Percentiles rank a stretch among this genome's conserved stretches.
Conservation (phyloP, 1,140 invertebrate species). For the Tetraneura akinire region DNA sequence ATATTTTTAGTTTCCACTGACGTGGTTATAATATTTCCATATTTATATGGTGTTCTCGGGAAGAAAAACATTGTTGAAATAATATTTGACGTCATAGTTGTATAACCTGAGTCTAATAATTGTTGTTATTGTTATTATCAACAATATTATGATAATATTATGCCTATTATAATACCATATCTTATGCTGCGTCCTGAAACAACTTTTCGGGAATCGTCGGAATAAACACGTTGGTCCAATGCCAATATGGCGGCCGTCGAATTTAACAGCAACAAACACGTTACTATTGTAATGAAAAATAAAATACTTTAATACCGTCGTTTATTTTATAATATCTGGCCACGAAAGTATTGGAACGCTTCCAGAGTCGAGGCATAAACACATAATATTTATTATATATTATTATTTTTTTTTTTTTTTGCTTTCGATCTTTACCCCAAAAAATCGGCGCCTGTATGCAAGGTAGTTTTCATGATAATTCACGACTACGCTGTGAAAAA, state of each 20-base stretch:
- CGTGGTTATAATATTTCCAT: too few relatives aligned
- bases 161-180: too few relatives aligned
- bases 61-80: too few relatives aligned
- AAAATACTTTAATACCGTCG: constrained; percentile 26
- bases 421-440: background rate
- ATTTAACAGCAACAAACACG: background rate
- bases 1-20: too few relatives aligned
- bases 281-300: constrained; percentile 17
- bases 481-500: too few relatives aligned
- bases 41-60: too few relatives aligned
- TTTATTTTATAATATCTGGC: constrained; percentile 10
- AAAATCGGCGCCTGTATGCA: background rate
- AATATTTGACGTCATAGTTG: too few relatives aligned
- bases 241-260: background rate
- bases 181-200: too few relatives aligned
- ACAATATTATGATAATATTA: too few relatives aligned
- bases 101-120: too few relatives aligned
- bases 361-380: background rate
- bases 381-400: too few relatives aligned
- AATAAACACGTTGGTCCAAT: background rate
- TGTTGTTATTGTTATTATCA: too few relatives aligned
- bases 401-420: constrained; percentile 15
- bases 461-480: background rate
- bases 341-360: constrained; percentile 3
- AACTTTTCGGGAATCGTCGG: background rate